Percentiles rank a stretch among this genome's conserved stretches.
These are phyloP conservation scores for Alcedo quadribrachys DNA, from an alignment of 2,797 vertebrate genomes.

Conservation along the genomic window DNA sequence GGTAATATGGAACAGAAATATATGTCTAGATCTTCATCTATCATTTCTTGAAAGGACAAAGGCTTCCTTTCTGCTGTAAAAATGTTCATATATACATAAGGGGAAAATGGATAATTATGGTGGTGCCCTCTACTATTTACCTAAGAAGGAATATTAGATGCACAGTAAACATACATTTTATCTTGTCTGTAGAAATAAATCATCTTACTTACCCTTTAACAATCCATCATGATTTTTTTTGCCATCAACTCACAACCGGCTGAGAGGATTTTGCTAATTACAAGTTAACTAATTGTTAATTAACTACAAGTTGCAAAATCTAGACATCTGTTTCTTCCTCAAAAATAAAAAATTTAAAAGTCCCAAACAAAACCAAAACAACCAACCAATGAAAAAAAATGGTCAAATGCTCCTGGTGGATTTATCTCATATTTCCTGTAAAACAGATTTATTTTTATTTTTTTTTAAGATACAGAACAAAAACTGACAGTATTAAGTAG, in stretches of 20 bases:
- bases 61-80: background rate
- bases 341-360: background rate
- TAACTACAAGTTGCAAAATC: background rate
- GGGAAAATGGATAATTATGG: background rate
- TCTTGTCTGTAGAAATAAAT: background rate
- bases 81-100: background rate
- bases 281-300: background rate
- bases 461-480: background rate
- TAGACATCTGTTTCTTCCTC: background rate
- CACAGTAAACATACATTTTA: background rate
- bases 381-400: background rate
- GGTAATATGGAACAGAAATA: background rate
- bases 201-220: background rate
- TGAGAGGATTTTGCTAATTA: background rate
- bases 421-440: background rate
- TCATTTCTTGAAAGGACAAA: background rate
- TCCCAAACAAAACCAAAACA: background rate
- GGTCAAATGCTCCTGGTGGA: background rate
- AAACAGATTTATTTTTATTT: slow-evolving; percentile 8
- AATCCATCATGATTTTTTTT: background rate
- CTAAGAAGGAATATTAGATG: background rate
- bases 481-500: background rate
- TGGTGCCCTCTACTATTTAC: background rate
- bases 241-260: background rate
- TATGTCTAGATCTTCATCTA: background rate